Conservation (phyloP, 2,113 vertebrate genomes). For the Blennius ocellaris region DNA sequence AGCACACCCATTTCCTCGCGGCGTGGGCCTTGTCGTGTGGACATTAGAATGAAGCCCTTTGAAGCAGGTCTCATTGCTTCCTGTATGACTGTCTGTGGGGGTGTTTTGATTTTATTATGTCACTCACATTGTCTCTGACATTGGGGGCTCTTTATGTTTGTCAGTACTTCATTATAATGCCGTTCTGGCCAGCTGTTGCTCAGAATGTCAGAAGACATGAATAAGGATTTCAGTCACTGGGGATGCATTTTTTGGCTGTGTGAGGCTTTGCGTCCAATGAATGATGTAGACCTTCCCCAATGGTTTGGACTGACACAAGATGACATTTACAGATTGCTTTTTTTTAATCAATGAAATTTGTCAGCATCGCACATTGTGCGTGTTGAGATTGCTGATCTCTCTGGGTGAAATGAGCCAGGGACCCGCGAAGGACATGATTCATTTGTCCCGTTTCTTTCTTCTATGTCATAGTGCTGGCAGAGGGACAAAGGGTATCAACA, state of each 20-base stretch:
- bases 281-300: slow-evolving; percentile 2
- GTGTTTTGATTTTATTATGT: slow-evolving; percentile 69
- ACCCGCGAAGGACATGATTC: slow-evolving; percentile 41
- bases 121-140: slow-evolving; percentile 68
- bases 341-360: slow-evolving; percentile 54
- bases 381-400: slow-evolving; percentile 38
- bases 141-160: slow-evolving; percentile 63
- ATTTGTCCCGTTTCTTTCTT: slow-evolving; percentile 27
- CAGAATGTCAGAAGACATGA: slow-evolving; percentile 14
- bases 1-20: slow-evolving; percentile 82
- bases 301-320: slow-evolving; percentile 23
- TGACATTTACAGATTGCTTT: no score
- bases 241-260: not conserved
- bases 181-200: slow-evolving; percentile 19
- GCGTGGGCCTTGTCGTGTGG: slow-evolving; percentile 65
- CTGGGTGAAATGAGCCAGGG: slow-evolving; percentile 47
- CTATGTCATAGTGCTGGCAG: slow-evolving; percentile 35
- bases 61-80: slow-evolving; percentile 84
- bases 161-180: slow-evolving; percentile 42
- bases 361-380: slow-evolving; percentile 44
- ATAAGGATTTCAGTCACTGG: slow-evolving; percentile 1
- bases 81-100: slow-evolving; percentile 80
- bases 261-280: slow-evolving; percentile 13
- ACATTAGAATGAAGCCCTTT: slow-evolving; percentile 74
- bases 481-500: slow-evolving; percentile 42